Conservation (phyloP, 1,140 invertebrate genomes). For the Platyura marginata region DNA sequence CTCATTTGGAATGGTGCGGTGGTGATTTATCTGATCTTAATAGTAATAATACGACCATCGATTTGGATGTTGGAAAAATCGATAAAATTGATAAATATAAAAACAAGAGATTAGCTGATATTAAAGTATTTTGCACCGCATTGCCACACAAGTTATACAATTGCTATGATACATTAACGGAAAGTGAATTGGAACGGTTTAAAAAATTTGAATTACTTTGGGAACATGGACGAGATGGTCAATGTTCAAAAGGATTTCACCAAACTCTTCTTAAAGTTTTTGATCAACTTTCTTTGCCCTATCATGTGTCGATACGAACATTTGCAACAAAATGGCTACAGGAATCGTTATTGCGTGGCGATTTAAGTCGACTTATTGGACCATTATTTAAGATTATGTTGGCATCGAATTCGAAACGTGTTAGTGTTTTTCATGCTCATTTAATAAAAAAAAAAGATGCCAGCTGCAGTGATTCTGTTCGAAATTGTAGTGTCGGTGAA, state of each 20-base stretch:
- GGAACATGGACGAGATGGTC: conserved; percentile 53
- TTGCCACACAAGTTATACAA: conserved; percentile 4
- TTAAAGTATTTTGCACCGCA: conserved; percentile 16
- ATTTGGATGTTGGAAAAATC: neutral
- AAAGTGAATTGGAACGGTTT: conserved; percentile 40
- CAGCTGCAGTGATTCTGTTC: conserved; percentile 19
- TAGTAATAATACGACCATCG: neutral
- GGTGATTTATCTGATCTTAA: neutral
- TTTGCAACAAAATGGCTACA: conserved; percentile 26
- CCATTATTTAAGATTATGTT: conserved; percentile 62
- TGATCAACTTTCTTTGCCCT: conserved; percentile 16
- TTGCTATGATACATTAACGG: conserved; percentile 12
- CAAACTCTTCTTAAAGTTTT: conserved; percentile 20
- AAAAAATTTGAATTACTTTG: conserved; percentile 59
- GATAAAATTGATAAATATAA: conserved; percentile 4
- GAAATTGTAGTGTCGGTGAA: conserved; percentile 26
- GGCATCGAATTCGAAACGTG: conserved; percentile 61
- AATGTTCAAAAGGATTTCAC: conserved; percentile 25
- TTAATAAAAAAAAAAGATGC: conserved; percentile 41
- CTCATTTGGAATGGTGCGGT: neutral
- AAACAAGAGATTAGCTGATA: conserved; percentile 13
- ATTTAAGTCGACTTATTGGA: conserved; percentile 59
- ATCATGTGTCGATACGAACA: conserved; percentile 21
- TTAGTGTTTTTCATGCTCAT: conserved; percentile 71
- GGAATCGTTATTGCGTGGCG: conserved; percentile 44